phyloP scores from a whole-genome alignment of 2,888 invertebrate genomes.

The Helobdella robusta region DNA sequence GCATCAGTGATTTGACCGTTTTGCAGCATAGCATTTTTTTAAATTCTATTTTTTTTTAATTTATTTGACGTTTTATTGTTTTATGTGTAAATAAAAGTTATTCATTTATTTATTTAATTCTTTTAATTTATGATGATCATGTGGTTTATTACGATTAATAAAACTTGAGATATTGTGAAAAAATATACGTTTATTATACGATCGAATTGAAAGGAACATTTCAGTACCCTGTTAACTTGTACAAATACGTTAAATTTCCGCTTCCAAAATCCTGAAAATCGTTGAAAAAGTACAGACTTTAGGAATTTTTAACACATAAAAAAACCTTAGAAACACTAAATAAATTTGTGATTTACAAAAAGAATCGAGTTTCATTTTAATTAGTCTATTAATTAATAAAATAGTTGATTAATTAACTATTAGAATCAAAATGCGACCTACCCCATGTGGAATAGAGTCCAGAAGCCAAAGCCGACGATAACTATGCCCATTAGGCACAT shows the following conservation, averaged over 20 bases:
- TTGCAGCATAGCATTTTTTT: too few species aligned
- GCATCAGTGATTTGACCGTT: too few species aligned
- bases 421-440: not conserved
- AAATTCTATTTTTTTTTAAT: too few species aligned
- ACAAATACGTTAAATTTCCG: not conserved
- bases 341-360: too few species aligned
- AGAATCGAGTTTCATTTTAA: not conserved
- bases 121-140: not conserved
- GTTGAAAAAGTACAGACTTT: too few species aligned
- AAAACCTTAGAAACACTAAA: too few species aligned
- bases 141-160: too few species aligned
- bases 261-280: not conserved
- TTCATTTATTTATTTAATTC: not conserved
- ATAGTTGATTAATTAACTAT: not conserved
- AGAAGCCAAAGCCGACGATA: constrained; percentile 15
- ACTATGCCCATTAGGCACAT: not conserved
- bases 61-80: too few species aligned
- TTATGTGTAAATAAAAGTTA: too few species aligned
- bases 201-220: not conserved
- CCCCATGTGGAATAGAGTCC: constrained; percentile 16
- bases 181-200: too few species aligned
- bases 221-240: not conserved
- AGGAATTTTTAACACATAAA: not conserved
- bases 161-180: too few species aligned
- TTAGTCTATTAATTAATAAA: not conserved